Conservation (phyloP, 2,113 vertebrate genomes). For the Barbus barbus region DNA sequence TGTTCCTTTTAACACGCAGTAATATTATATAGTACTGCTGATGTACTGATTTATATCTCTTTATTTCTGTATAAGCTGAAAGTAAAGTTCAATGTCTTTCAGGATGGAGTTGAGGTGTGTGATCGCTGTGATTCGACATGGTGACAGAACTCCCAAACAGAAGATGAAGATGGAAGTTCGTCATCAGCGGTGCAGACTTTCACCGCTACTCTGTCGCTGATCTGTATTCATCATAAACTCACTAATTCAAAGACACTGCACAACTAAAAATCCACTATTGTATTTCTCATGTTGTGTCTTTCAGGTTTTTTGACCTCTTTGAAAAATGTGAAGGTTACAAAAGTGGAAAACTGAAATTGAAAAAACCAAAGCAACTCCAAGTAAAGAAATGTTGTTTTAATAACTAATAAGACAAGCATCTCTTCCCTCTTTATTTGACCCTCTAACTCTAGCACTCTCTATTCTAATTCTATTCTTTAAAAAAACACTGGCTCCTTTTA, state of each 20-base stretch:
- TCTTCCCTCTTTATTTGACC: too few relatives aligned
- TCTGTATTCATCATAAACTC: background rate
- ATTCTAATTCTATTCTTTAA: too few relatives aligned
- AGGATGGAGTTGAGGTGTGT: slow-evolving; percentile 93
- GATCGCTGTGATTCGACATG: slow-evolving; percentile 88
- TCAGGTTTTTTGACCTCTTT: slow-evolving; percentile 91
- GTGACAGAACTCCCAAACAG: slow-evolving; percentile 89
- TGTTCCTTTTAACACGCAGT: background rate
- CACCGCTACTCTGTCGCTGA: background rate
- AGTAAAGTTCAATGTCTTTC: slow-evolving; percentile 44
- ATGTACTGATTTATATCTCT: background rate
- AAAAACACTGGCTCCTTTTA: too few relatives aligned
- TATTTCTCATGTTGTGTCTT: slow-evolving; percentile 27
- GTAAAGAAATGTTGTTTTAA: slow-evolving; percentile 55
- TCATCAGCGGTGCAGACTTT: slow-evolving; percentile 75
- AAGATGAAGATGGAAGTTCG: slow-evolving; percentile 96
- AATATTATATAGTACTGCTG: background rate
- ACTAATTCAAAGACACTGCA: background rate
- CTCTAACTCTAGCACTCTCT: too few relatives aligned
- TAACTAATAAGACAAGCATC: too few relatives aligned
- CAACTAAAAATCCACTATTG: background rate
- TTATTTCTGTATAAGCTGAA: background rate
- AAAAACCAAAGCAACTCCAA: slow-evolving; percentile 89
- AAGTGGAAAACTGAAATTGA: slow-evolving; percentile 87
- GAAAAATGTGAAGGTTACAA: slow-evolving; percentile 89